Conservation (phyloP, 2,113 vertebrate species). For the Lanius ludovicianus region DNA sequence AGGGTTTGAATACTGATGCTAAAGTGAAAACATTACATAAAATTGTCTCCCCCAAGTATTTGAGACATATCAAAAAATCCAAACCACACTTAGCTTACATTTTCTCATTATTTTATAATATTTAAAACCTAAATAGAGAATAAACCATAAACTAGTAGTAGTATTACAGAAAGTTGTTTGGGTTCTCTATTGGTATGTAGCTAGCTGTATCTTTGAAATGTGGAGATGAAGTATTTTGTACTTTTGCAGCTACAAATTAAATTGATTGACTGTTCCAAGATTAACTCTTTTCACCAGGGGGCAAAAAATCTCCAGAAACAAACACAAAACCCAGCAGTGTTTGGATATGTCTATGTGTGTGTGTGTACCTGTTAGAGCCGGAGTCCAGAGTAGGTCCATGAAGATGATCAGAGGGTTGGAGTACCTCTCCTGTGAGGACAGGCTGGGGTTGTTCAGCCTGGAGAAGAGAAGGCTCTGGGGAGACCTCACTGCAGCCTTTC, state of each 20-base stretch:
- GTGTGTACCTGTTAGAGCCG: not conserved
- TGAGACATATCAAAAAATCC: not conserved
- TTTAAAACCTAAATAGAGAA: not conserved
- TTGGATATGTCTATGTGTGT: not conserved
- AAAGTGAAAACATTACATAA: not conserved
- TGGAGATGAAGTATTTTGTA: not conserved
- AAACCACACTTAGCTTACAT: not conserved
- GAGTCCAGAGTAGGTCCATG: not conserved
- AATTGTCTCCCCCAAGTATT: fast-evolving
- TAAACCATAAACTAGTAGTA: not conserved
- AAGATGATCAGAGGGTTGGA: not conserved
- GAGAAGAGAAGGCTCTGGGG: not conserved
- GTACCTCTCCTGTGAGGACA: not conserved
- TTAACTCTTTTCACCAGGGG: not conserved
- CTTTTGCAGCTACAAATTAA: not conserved
- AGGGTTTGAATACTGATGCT: not conserved
- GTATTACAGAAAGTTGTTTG: not conserved
- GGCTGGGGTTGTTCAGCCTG: not conserved
- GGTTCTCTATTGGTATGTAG: not conserved
- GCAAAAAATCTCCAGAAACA: fast-evolving
- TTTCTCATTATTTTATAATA: not conserved
- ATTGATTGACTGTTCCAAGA: not conserved
- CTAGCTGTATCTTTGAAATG: not conserved
- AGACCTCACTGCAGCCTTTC: not conserved
- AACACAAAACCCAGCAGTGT: not conserved